These are phyloP conservation scores for Pherbina coryleti DNA, from an alignment of 2,888 invertebrate species.

Conservation along the genomic window DNA sequence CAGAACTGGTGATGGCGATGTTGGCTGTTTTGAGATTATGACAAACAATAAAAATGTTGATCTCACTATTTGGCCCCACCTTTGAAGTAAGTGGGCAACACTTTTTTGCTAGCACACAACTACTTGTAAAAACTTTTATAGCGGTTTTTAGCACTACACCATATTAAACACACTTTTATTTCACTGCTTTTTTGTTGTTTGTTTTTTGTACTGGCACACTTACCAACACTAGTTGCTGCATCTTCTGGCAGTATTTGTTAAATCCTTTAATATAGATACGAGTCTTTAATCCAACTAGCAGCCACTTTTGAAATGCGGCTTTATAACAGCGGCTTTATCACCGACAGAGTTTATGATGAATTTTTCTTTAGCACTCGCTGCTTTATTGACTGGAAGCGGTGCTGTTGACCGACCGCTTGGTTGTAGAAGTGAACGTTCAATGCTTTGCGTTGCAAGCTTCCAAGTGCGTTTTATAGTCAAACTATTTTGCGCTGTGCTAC, in stretches of 20 bases:
- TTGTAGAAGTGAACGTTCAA: slow-evolving; percentile 37
- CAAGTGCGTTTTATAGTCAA: slow-evolving; percentile 44
- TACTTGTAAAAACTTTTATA: neutral
- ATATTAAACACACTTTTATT: neutral
- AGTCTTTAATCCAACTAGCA: neutral
- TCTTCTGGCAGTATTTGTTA: neutral
- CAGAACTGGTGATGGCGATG: neutral
- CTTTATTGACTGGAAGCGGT: neutral
- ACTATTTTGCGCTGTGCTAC: neutral
- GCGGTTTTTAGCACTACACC: neutral
- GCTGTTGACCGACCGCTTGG: neutral
- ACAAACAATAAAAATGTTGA: neutral
- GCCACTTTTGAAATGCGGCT: neutral
- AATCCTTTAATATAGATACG: neutral
- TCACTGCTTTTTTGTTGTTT: neutral
- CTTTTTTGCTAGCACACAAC: neutral
- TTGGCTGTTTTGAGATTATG: neutral
- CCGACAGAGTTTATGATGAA: neutral
- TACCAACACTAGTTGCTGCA: slow-evolving; percentile 1
- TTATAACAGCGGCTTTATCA: neutral
- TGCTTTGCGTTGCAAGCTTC: slow-evolving; percentile 41
- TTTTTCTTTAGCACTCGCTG: neutral
- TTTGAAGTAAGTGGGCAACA: neutral
- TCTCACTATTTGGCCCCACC: neutral
- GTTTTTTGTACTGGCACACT: neutral